A percentile compares a stretch with the other conserved stretches of the same genome.
phyloP scores from a whole-genome alignment of 1,140 invertebrate genomes.

The Zeugodacus cucurbitae region DNA sequence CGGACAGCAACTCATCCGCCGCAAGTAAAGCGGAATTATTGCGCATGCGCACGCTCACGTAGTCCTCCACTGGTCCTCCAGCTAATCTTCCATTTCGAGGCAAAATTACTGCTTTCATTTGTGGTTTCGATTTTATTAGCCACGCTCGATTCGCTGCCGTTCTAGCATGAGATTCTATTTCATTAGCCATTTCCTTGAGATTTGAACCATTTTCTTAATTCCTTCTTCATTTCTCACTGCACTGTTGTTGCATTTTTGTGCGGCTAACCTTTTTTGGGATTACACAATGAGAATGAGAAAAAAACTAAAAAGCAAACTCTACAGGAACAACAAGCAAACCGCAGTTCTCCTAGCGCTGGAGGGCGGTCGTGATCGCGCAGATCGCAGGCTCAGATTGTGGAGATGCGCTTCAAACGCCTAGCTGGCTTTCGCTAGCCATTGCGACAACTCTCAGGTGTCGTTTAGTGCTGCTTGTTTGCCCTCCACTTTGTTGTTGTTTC shows the following conservation, averaged over 20 bases:
- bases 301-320: not conserved
- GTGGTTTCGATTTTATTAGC: constrained; percentile 33
- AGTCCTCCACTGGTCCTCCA: not conserved
- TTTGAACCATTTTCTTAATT: constrained; percentile 5
- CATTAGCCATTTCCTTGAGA: not conserved
- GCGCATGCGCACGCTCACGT: not conserved
- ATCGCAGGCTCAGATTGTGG: not conserved
- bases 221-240: not conserved
- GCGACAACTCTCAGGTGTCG: not conserved
- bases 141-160: not conserved
- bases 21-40: not conserved
- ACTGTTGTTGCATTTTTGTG: not conserved
- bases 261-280: constrained; percentile 18
- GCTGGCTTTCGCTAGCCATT: not conserved
- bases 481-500: too few relatives aligned
- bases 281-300: not conserved
- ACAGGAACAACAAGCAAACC: not conserved
- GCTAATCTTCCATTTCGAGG: not conserved
- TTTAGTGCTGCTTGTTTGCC: not conserved
- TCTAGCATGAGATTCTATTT: constrained; percentile 31
- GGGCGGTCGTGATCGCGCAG: not conserved
- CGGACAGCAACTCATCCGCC: not conserved
- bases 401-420: not conserved
- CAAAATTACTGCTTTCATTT: not conserved
- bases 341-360: not conserved